Percentiles rank a stretch among this genome's conserved stretches.
phyloP scores from a whole-genome alignment of 2,797 vertebrate species.

The Spinus olivaceus region DNA sequence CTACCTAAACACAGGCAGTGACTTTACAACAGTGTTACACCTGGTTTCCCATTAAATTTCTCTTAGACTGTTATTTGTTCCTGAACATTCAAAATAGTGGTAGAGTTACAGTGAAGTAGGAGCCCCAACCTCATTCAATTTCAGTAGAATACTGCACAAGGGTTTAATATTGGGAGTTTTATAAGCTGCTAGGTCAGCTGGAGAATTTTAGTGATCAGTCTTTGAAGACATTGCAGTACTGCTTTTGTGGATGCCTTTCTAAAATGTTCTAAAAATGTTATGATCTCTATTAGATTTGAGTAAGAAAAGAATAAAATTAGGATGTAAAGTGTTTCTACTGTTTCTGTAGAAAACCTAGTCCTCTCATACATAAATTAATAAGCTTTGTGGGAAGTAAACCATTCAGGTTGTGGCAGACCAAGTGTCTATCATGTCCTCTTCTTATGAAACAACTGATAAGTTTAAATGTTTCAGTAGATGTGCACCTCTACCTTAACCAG shows the following conservation, averaged over 20 bases:
- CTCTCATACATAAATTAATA: not conserved
- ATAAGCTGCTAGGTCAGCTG: not conserved
- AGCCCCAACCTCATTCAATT: not conserved
- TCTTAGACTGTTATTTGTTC: not conserved
- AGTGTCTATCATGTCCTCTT: not conserved
- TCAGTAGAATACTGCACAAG: not conserved
- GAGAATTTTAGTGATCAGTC: not conserved
- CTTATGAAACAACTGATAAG: not conserved
- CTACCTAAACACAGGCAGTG: not conserved
- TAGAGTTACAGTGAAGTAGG: not conserved
- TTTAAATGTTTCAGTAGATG: not conserved
- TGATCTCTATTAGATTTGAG: not conserved
- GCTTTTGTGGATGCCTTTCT: not conserved
- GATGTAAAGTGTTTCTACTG: not conserved
- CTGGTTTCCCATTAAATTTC: not conserved
- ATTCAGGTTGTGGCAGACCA: not conserved
- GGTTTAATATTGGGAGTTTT: not conserved
- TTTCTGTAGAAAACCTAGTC: not conserved
- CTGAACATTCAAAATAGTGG: not conserved
- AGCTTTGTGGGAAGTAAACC: not conserved
- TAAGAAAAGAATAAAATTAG: not conserved
- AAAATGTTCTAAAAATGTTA: not conserved
- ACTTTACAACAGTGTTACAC: not conserved
- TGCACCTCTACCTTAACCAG: not conserved
- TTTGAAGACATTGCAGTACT: not conserved